These are phyloP conservation scores for Drosophila lacteicornis DNA, from an alignment of 1,140 invertebrate genomes.

Conservation along the genomic window DNA sequence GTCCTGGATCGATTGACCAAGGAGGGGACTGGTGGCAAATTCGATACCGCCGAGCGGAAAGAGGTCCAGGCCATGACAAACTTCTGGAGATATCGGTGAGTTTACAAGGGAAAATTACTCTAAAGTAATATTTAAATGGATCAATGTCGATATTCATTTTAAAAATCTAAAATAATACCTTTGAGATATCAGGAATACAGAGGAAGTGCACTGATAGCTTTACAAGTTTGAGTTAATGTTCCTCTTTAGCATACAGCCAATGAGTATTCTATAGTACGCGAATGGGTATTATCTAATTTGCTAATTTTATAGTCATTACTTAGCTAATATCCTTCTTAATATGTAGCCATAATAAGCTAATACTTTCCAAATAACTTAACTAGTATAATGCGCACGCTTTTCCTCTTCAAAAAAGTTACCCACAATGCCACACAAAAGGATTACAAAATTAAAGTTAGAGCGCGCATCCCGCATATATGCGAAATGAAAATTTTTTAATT, in stretches of 20 bases:
- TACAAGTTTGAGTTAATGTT: too few species aligned
- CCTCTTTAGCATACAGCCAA: too few species aligned
- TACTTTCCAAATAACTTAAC: too few species aligned
- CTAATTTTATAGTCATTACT: too few species aligned
- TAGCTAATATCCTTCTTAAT: too few species aligned
- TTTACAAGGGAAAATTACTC: neutral
- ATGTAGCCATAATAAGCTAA: too few species aligned
- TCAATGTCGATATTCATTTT: too few species aligned
- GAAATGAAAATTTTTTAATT: conserved; percentile 53
- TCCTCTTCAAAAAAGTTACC: neutral
- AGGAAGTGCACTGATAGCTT: too few species aligned
- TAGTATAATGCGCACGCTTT: neutral
- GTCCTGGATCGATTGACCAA: conserved; percentile 56
- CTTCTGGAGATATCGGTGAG: conserved; percentile 84
- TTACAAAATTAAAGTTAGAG: conserved; percentile 20
- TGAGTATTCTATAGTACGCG: too few species aligned
- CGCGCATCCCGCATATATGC: conserved; percentile 8
- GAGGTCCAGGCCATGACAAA: conserved; percentile 86
- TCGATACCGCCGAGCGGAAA: conserved; percentile 85
- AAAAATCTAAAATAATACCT: neutral
- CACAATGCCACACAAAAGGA: conserved; percentile 6
- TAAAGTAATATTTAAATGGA: too few species aligned
- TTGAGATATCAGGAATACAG: too few species aligned
- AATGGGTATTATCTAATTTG: too few species aligned
- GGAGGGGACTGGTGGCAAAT: conserved; percentile 82